phyloP scores from a whole-genome alignment of 2,797 vertebrate species.

The Bradypodion ventrale region DNA sequence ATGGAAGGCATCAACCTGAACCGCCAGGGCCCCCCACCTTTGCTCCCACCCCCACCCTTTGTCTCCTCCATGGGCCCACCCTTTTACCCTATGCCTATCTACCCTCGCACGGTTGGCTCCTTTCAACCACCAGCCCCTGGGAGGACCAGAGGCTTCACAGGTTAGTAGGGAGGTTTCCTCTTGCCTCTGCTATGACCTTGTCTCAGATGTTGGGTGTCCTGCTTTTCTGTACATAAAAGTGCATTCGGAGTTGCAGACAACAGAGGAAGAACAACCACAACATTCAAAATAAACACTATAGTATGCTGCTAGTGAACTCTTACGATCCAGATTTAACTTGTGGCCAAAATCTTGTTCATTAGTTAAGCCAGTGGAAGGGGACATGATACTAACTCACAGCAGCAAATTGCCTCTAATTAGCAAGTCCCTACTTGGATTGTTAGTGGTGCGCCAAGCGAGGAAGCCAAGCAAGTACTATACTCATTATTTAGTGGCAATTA shows the following conservation, averaged over 20 bases:
- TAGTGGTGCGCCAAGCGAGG: no score
- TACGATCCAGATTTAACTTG: not conserved
- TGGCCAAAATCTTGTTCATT: no score
- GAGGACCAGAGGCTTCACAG: constrained; percentile 88
- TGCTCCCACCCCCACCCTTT: constrained; percentile 87
- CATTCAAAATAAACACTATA: not conserved
- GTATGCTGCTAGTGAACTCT: not conserved
- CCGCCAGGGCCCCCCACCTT: constrained; percentile 84
- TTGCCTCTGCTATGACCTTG: not conserved
- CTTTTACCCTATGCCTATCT: constrained; percentile 88
- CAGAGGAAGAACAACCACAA: no score
- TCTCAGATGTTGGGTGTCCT: not conserved
- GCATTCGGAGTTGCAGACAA: not conserved
- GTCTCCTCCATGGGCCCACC: constrained; percentile 86
- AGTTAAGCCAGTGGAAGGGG: no score
- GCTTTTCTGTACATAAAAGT: not conserved
- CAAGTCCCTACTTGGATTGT: no score
- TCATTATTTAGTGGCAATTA: no score
- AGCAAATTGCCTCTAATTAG: no score
- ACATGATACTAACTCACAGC: no score
- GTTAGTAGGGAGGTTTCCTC: constrained; percentile 63
- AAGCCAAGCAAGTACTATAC: no score
- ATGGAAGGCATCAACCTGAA: constrained; percentile 90
- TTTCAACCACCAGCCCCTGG: constrained; percentile 78
- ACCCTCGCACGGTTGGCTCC: constrained; percentile 84